These are phyloP conservation scores for Drosophila navojoa DNA, from an alignment of 1,140 invertebrate genomes.

Conservation along the genomic window DNA sequence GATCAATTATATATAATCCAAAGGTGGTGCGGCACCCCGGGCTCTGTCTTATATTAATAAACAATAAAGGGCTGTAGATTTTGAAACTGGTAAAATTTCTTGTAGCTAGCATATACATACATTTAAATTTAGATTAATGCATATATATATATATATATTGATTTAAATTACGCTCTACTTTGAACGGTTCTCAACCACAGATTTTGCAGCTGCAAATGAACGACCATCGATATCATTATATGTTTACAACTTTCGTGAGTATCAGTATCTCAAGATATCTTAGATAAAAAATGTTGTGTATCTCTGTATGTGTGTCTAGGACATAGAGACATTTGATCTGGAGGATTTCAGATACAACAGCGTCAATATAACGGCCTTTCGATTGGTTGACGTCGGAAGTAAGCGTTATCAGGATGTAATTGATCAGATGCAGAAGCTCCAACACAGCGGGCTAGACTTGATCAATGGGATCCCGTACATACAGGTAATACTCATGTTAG, in stretches of 20 bases:
- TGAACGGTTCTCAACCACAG: constrained; percentile 35
- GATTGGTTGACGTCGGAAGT: constrained; percentile 92
- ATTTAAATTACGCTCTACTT: neutral
- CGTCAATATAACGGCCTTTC: constrained; percentile 96
- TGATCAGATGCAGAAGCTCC: constrained; percentile 94
- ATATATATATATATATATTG: too few species aligned
- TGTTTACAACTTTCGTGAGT: constrained; percentile 93
- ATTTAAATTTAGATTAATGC: too few species aligned
- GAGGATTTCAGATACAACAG: constrained; percentile 97
- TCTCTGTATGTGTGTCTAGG: constrained; percentile 71
- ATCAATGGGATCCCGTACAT: constrained; percentile 71
- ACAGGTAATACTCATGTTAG: constrained; percentile 44
- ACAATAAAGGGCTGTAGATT: too few species aligned
- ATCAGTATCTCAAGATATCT: neutral
- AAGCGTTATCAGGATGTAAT: constrained; percentile 90
- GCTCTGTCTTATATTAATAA: too few species aligned
- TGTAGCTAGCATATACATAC: too few species aligned
- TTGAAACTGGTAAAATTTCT: too few species aligned
- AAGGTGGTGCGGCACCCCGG: too few species aligned
- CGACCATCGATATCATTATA: constrained; percentile 95
- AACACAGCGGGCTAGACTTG: constrained; percentile 83
- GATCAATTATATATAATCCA: too few species aligned
- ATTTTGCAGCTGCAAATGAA: constrained; percentile 92
- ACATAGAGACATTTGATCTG: constrained; percentile 95
- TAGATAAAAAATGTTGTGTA: neutral